Percentiles rank a stretch among this genome's conserved stretches.
Conservation (phyloP, 35 echinoderm and acorn worm species). For the Eucidaris tribuloides region DNA sequence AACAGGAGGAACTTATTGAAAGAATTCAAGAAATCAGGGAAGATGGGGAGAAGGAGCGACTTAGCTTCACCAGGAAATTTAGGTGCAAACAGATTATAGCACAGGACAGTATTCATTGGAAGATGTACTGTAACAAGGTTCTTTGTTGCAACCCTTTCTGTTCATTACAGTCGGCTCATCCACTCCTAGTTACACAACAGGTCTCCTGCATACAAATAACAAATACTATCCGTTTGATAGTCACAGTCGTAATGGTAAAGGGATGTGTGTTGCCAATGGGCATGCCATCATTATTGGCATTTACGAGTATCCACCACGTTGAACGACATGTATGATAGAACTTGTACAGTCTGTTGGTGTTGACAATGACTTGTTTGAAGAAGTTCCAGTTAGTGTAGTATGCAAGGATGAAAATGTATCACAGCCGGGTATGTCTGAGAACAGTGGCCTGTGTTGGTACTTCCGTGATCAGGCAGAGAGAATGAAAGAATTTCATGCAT, state of each 20-base stretch:
- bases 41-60: no score
- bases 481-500: neutral
- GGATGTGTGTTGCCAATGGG: neutral
- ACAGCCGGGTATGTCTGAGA: neutral
- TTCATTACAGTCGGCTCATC: neutral
- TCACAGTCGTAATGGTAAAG: neutral
- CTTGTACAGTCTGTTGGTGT: neutral
- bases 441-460: neutral
- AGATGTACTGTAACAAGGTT: neutral
- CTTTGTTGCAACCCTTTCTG: neutral
- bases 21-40: no score
- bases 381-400: neutral
- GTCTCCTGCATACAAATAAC: neutral
- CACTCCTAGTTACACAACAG: neutral
- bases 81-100: neutral
- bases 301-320: neutral
- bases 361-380: neutral
- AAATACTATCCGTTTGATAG: neutral
- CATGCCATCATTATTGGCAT: neutral
- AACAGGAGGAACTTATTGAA: no score
- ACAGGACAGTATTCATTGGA: neutral
- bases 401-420: neutral
- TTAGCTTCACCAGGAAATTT: no score
- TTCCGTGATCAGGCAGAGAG: neutral
- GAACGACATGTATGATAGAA: neutral